phyloP scores from a whole-genome alignment of 1,140 invertebrate species.

The Diplogasteroides magnus region DNA sequence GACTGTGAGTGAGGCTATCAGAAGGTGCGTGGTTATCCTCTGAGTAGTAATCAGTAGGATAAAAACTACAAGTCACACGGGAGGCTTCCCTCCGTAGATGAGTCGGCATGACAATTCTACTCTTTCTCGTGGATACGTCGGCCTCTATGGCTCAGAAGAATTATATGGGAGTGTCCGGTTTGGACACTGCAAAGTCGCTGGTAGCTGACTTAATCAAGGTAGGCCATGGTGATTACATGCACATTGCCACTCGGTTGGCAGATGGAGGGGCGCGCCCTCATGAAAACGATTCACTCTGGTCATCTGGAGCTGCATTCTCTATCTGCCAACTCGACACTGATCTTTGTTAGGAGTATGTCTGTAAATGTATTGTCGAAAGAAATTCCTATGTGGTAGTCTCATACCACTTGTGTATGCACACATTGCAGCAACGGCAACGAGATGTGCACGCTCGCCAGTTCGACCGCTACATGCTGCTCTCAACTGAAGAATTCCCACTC shows the following conservation, averaged over 20 bases:
- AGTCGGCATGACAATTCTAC: slow-evolving; percentile 55
- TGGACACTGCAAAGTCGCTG: slow-evolving; percentile 42
- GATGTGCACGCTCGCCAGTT: not conserved
- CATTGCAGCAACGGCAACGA: slow-evolving; percentile 6
- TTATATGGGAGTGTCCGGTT: slow-evolving; percentile 37
- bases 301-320: slow-evolving; percentile 32
- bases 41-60: too few relatives aligned
- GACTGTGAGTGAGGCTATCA: too few relatives aligned
- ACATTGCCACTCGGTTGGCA: slow-evolving; percentile 7
- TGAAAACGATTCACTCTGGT: slow-evolving; percentile 2
- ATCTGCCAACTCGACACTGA: too few relatives aligned
- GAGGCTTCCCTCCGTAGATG: too few relatives aligned
- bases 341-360: too few relatives aligned
- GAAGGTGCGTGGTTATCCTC: too few relatives aligned
- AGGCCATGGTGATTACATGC: too few relatives aligned
- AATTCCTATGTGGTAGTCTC: slow-evolving; percentile 11
- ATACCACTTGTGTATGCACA: not conserved
- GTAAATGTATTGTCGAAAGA: too few relatives aligned
- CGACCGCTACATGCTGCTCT: slow-evolving; percentile 53
- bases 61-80: too few relatives aligned
- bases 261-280: too few relatives aligned
- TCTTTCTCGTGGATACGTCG: slow-evolving; percentile 49
- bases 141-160: slow-evolving; percentile 47
- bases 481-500: slow-evolving; percentile 47
- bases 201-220: slow-evolving; percentile 53